Conservation (phyloP, 2,888 invertebrate species). For the Dysmachus trigonus region DNA sequence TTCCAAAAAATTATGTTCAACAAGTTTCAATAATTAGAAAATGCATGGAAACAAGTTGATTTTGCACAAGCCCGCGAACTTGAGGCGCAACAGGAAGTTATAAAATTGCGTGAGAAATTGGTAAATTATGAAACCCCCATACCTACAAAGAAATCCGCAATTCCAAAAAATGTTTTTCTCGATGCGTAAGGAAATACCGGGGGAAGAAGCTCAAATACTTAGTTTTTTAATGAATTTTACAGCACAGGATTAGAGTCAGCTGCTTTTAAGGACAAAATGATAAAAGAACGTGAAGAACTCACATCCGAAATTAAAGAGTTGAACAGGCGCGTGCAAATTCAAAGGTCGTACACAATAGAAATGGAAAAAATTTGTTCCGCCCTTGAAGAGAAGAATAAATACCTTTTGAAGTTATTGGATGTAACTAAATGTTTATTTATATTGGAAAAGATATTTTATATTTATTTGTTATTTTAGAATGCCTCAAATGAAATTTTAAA, state of each 20-base stretch:
- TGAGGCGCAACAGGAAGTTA: constrained; percentile 60
- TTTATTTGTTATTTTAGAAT: constrained; percentile 55
- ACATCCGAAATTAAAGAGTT: constrained; percentile 61
- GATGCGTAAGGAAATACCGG: neutral
- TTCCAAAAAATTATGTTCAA: neutral
- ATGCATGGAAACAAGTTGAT: constrained; percentile 63
- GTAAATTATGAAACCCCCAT: constrained; percentile 54
- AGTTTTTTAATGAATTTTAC: neutral
- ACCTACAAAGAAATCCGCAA: constrained; percentile 52
- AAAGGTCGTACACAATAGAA: constrained; percentile 59
- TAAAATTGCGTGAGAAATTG: constrained; percentile 58
- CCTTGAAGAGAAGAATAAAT: constrained; percentile 61
- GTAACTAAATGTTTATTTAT: constrained; percentile 52
- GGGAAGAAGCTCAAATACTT: neutral
- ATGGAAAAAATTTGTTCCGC: constrained; percentile 59
- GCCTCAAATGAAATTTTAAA: constrained; percentile 61
- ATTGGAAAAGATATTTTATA: neutral
- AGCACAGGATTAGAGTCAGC: constrained; percentile 52
- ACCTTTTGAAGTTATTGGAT: constrained; percentile 60
- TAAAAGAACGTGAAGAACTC: constrained; percentile 57
- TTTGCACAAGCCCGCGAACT: constrained; percentile 63
- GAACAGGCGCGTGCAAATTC: constrained; percentile 60
- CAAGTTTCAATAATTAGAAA: constrained; percentile 54
- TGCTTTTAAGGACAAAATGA: constrained; percentile 57
- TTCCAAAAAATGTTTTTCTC: constrained; percentile 8